Conservation (phyloP, 2,797 vertebrate genomes). For the Hoplostethus atlanticus region DNA sequence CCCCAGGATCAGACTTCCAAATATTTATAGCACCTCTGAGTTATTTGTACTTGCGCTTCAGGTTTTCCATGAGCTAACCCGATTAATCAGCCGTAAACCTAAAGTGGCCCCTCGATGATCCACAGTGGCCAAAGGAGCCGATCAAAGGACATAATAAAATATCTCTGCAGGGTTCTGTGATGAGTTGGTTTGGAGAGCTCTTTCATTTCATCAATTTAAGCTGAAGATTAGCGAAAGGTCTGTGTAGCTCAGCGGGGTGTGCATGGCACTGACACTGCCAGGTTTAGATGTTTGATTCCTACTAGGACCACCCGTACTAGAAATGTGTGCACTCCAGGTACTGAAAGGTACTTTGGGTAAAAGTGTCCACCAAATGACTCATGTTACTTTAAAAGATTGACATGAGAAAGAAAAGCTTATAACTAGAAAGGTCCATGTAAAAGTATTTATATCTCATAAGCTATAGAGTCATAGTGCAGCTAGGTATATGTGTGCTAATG, state of each 20-base stretch:
- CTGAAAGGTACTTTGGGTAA: too few species aligned
- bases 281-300: too few species aligned
- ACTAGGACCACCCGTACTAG: too few species aligned
- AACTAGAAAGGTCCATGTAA: too few species aligned
- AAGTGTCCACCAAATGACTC: too few species aligned
- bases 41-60: conserved; percentile 1
- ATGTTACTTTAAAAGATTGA: too few species aligned
- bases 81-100: conserved; percentile 24
- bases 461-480: too few species aligned
- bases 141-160: not conserved
- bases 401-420: too few species aligned
- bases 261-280: too few species aligned
- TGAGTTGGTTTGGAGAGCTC: not conserved
- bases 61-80: conserved; percentile 55
- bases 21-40: conserved; percentile 34
- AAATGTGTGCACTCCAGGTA: too few species aligned
- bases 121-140: not conserved
- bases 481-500: too few species aligned
- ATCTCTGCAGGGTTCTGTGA: conserved; percentile 1
- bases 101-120: conserved; percentile 20
- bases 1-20: conserved; percentile 25
- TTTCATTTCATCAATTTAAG: not conserved
- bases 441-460: too few species aligned
- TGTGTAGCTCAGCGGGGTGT: not conserved
- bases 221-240: not conserved